phyloP scores from a whole-genome alignment of 1,140 invertebrate species.

The Drosophila pandora region DNA sequence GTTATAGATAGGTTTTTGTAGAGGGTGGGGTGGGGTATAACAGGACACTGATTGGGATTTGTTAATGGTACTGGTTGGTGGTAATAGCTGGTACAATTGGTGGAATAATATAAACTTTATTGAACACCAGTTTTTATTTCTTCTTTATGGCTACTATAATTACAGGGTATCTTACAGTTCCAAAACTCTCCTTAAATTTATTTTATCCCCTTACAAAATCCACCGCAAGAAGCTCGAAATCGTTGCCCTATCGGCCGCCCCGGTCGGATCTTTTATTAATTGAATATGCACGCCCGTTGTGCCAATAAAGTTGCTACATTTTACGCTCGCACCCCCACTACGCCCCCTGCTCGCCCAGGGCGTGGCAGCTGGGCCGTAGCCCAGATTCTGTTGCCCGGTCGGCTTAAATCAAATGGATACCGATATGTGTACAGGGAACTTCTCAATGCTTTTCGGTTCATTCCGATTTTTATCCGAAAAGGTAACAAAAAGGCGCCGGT shows the following conservation, averaged over 20 bases:
- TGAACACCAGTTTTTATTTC: neutral
- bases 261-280: constrained; percentile 64
- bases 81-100: neutral
- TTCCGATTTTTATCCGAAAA: neutral
- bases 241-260: constrained; percentile 22
- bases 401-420: constrained; percentile 74
- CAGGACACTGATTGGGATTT: neutral
- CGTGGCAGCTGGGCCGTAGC: constrained; percentile 51
- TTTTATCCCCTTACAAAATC: constrained; percentile 8
- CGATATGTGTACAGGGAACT: constrained; percentile 21
- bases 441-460: constrained; percentile 46
- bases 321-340: constrained; percentile 51
- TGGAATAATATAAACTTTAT: neutral
- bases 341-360: constrained; percentile 17
- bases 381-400: constrained; percentile 37
- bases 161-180: constrained; percentile 14
- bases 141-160: neutral
- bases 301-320: constrained; percentile 81
- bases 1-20: constrained; percentile 8
- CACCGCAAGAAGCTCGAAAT: constrained; percentile 17
- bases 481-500: constrained; percentile 38
- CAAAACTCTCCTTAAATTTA: neutral
- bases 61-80: neutral
- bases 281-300: constrained; percentile 77
- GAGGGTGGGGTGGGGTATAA: constrained; percentile 9